Conservation (phyloP, 2,113 vertebrate species). For the Podocnemis expansa region DNA sequence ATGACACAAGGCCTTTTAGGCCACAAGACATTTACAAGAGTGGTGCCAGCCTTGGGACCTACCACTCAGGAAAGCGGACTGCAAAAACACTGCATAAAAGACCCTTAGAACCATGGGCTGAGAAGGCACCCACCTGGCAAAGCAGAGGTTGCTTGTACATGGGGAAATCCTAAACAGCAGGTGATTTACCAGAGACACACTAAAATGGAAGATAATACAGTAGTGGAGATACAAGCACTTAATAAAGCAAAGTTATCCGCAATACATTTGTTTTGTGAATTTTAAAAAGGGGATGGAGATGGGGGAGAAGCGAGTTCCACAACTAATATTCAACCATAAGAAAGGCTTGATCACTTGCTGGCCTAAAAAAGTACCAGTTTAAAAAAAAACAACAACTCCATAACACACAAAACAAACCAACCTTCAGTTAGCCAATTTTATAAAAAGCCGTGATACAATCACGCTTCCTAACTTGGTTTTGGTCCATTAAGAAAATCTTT, state of each 20-base stretch:
- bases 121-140: background rate
- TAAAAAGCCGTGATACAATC: background rate
- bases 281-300: background rate
- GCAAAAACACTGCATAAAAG: background rate
- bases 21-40: background rate
- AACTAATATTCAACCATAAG: background rate
- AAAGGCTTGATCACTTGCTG: background rate
- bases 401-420: too few relatives aligned
- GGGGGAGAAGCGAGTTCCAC: background rate
- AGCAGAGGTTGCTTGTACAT: background rate
- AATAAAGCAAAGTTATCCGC: background rate
- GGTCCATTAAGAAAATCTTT: too few relatives aligned
- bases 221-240: background rate
- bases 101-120: background rate
- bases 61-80: background rate
- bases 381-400: too few relatives aligned
- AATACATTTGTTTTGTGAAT: background rate
- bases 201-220: background rate
- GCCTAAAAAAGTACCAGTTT: background rate
- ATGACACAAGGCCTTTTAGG: background rate
- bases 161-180: background rate
- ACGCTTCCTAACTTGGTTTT: background rate
- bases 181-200: background rate
- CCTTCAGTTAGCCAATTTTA: background rate
- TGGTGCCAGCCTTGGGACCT: background rate